Conservation (phyloP, 2,888 invertebrate genomes). For the Autographa gamma region DNA sequence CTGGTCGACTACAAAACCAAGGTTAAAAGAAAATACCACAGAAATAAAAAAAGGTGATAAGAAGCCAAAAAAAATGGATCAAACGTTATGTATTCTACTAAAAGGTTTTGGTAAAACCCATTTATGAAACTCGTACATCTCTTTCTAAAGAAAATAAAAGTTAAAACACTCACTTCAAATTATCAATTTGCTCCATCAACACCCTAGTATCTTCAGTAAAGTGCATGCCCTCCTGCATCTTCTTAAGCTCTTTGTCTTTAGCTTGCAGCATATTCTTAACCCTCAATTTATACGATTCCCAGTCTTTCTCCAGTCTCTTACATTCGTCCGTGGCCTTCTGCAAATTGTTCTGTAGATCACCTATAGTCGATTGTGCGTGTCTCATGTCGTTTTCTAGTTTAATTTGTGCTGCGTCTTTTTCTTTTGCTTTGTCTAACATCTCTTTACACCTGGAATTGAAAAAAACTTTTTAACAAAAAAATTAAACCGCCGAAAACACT, state of each 20-base stretch:
- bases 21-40: too few species aligned
- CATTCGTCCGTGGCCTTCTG: conserved; percentile 76
- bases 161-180: conserved; percentile 74
- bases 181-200: conserved; percentile 75
- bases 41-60: too few species aligned
- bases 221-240: conserved; percentile 72
- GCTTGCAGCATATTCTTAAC: conserved; percentile 81
- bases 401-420: conserved; percentile 61
- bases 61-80: too few species aligned
- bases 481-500: too few species aligned
- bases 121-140: too few species aligned
- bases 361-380: conserved; percentile 75
- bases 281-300: conserved; percentile 82
- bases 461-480: too few species aligned
- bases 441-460: conserved; percentile 65
- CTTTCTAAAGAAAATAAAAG: too few species aligned
- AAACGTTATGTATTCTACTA: too few species aligned
- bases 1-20: too few species aligned
- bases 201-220: conserved; percentile 75
- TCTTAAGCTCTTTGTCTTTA: conserved; percentile 80
- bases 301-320: conserved; percentile 77
- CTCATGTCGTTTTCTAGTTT: conserved; percentile 79
- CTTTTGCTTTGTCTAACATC: conserved; percentile 63
- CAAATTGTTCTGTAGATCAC: conserved; percentile 71
- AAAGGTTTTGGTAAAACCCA: too few species aligned